Base-by-base conservation (phyloP, 2,113 vertebrate species). In the Channa argus region DNA sequence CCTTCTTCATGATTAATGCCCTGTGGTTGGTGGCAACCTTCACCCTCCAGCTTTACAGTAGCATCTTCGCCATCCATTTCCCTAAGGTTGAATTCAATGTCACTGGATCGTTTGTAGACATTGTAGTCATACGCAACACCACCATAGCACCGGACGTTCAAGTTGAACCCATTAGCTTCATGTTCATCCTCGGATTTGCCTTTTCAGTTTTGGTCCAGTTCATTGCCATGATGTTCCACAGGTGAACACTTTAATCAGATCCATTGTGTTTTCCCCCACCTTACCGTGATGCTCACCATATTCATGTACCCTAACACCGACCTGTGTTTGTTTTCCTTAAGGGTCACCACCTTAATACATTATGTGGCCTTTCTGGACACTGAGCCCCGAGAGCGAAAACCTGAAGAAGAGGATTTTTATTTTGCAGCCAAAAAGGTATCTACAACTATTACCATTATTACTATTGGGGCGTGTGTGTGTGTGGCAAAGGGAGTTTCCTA, bases 21-120 rank as follows among this genome's bases (percentile, higher is more conserved):
- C 8, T 94, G 50, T 94, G 93, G 93, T 60, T 94, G 43, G 85
- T 90, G 66, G 75, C 91, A 0, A 91, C 92, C 0, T 93, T 94
- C 61, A 86, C 87, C 12, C 70, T 94, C 9, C 90, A 92, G 73
- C 0, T 68, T 4, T 84, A 90, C 5, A 38, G 77, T 0, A 4
- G 2, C 0, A 0, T 8, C 5, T 24, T 94, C 12, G 13, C 49
- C 55, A 92, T 94, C 56, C 0, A 0, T 5, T 6, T 93, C 12
- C 86, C 92, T 0, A 86, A 69, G 11, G 24, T 24, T 24, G 24
- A 24, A 24, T 24, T 24, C 24, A 24, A 24, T 1, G 24, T 24
- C 24, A 24, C 24, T 24, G 24, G 24, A 24, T 1, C 24, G 1
- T 1, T 1, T 24, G 24, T 24, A 24, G 24, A 1, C 24, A 24